phyloP scores from a whole-genome alignment of 2,888 invertebrate species.

The Blastobasis adustella region DNA sequence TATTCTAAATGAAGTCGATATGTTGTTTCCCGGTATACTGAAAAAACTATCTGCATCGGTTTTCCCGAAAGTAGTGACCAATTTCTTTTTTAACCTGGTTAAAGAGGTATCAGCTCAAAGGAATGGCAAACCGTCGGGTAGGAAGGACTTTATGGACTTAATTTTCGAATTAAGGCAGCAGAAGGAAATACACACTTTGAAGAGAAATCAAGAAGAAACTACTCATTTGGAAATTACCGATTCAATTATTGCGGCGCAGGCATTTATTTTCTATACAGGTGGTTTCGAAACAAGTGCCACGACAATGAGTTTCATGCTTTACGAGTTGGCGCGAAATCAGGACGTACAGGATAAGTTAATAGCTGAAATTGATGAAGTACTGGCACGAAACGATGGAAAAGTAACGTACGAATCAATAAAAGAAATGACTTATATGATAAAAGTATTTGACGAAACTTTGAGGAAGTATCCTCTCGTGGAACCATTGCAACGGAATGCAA shows the following conservation, averaged over 20 bases:
- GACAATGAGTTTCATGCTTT: constrained; percentile 44
- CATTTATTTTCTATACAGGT: constrained; percentile 60
- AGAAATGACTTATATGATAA: constrained; percentile 51
- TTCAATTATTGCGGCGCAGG: constrained; percentile 52
- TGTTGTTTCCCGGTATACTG: too few relatives aligned
- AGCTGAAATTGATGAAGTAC: constrained; percentile 45
- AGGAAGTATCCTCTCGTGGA: constrained; percentile 48
- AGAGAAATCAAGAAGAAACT: constrained; percentile 30
- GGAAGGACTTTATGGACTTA: constrained; percentile 46
- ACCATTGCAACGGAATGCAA: constrained; percentile 34
- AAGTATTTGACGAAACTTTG: constrained; percentile 45
- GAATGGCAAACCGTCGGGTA: constrained; percentile 17
- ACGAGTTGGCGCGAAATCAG: constrained; percentile 46
- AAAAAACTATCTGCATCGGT: constrained; percentile 15
- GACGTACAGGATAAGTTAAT: constrained; percentile 42
- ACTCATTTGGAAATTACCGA: constrained; percentile 38
- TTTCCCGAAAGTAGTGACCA: constrained; percentile 37
- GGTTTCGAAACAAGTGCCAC: constrained; percentile 59
- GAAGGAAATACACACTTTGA: constrained; percentile 22
- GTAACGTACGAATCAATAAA: constrained; percentile 40
- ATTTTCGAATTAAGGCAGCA: constrained; percentile 43
- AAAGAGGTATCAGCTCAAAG: constrained; percentile 36
- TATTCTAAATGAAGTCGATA: too few relatives aligned
- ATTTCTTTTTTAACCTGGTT: constrained; percentile 43
- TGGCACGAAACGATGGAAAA: constrained; percentile 26